phyloP scores from a whole-genome alignment of 2,888 invertebrate species.

The Ophonus ardosiacus region DNA sequence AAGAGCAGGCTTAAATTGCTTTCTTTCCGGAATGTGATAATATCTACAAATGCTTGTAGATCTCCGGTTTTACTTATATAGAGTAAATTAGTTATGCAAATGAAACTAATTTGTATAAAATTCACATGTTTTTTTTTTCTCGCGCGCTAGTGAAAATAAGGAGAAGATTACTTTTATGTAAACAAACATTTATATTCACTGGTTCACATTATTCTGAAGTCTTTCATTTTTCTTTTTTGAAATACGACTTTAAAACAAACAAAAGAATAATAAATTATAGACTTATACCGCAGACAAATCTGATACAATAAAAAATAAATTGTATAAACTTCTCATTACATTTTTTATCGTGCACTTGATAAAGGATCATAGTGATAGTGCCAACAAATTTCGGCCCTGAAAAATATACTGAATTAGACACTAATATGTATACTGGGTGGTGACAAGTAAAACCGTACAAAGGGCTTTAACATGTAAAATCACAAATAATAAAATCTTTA shows the following conservation, averaged over 20 bases:
- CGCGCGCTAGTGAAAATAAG: neutral
- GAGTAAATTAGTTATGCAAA: constrained; percentile 40
- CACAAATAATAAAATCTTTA: too few species aligned
- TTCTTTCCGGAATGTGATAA: constrained; percentile 27
- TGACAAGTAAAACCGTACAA: too few species aligned
- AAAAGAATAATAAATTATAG: neutral
- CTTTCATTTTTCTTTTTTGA: neutral
- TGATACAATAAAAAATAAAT: too few species aligned
- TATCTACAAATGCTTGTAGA: constrained; percentile 34
- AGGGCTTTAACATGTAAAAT: too few species aligned
- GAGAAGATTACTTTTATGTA: constrained; percentile 4
- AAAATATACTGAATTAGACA: too few species aligned
- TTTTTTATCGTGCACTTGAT: too few species aligned
- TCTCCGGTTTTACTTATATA: constrained; percentile 13
- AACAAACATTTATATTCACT: constrained; percentile 7
- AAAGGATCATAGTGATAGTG: too few species aligned
- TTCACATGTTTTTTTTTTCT: constrained; percentile 30
- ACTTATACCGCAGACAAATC: neutral
- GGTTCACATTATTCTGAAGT: neutral
- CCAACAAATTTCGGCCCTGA: too few species aligned
- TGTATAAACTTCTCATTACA: too few species aligned
- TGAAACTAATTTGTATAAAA: constrained; percentile 38
- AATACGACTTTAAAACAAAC: neutral
- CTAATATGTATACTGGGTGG: too few species aligned
- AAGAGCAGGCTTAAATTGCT: constrained; percentile 31